Conservation (phyloP, 2,888 invertebrate species). For the Drosophila kambysellisi region DNA sequence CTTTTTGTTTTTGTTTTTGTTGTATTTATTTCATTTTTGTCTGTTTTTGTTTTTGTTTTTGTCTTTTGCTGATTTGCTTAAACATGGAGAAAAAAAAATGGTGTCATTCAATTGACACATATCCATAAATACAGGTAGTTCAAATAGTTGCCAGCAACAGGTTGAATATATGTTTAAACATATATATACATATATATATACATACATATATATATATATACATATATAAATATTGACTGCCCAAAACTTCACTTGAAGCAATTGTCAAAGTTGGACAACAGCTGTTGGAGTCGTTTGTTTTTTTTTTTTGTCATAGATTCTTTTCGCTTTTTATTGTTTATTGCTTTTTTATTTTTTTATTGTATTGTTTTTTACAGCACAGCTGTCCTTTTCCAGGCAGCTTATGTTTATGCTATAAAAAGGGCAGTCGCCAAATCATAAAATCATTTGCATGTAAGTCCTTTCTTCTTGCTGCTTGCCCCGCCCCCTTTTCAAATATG, state of each 20-base stretch:
- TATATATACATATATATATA: too few species aligned
- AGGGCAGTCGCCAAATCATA: constrained; percentile 23
- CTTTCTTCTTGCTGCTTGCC: not conserved
- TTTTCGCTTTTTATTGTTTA: not conserved
- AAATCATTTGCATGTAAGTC: constrained; percentile 59
- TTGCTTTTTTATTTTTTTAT: not conserved
- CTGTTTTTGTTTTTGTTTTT: constrained; percentile 13
- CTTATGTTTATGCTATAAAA: constrained; percentile 20
- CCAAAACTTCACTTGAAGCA: not conserved
- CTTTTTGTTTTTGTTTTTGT: constrained; percentile 11
- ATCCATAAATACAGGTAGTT: constrained; percentile 46
- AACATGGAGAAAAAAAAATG: constrained; percentile 41
- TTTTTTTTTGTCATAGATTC: not conserved
- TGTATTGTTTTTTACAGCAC: constrained; percentile 13
- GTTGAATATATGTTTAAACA: constrained; percentile 8
- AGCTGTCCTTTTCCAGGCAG: constrained; percentile 49
- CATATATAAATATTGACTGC: not conserved
- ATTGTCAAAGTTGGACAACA: not conserved
- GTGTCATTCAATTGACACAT: constrained; percentile 70
- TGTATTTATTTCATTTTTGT: constrained; percentile 26
- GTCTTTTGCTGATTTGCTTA: constrained; percentile 63
- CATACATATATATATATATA: not conserved
- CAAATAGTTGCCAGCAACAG: constrained; percentile 23
- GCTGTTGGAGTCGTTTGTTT: not conserved
- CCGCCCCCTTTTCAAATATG: not conserved